Base-by-base conservation (phyloP, 35 echinoderm and acorn worm species). In the Heliocidaris tuberculata region DNA sequence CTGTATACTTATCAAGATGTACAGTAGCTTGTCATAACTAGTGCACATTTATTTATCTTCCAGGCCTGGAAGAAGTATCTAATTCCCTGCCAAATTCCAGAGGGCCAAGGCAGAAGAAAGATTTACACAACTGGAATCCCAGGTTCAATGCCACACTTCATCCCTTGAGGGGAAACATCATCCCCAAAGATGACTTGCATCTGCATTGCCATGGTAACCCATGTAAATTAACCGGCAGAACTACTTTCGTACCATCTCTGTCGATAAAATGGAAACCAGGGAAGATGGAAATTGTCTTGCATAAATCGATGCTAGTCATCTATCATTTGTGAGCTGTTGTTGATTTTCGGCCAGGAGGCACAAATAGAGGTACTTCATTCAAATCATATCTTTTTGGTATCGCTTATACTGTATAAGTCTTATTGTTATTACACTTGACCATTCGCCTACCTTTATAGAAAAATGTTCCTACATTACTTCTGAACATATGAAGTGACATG, bases 81-180 rank as follows among this genome's bases (percentile, higher is more conserved):
- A 78, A 78, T 78, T 78, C 65, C 65, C 27, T 78, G 65, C 65
- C 65, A 78, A 78, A 78, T 78, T 78, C 65, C 65, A 78, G 65
- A 78, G 27, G 65, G 65, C 65, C 7, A 19, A 78, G 21, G 65
- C 65, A 78, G 65, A 78, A 78, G 65, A 78, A 78, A 78, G 65
- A 78, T 78, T 78, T 78, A 78, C 65, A 78, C 65, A 78, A 78
- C 65, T 78, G 65, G 65, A 78, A 78, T 78, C 65, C 87, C 87
- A 47, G 87, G 31, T 89, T 89, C 87, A 89, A 89, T 89, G 87
- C 87, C 87, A 89, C 31, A 89, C 87, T 89, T 30, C 87, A 89
- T 89, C 47, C 87, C 47, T 89, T n/a, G 17, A 47, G 87, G 47
- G 87, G 87, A 32, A 89, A 89, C 31, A 48, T 89, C 87, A 89